Base-by-base conservation (phyloP, 2,888 invertebrate genomes). In the Andrena trimmerana region DNA sequence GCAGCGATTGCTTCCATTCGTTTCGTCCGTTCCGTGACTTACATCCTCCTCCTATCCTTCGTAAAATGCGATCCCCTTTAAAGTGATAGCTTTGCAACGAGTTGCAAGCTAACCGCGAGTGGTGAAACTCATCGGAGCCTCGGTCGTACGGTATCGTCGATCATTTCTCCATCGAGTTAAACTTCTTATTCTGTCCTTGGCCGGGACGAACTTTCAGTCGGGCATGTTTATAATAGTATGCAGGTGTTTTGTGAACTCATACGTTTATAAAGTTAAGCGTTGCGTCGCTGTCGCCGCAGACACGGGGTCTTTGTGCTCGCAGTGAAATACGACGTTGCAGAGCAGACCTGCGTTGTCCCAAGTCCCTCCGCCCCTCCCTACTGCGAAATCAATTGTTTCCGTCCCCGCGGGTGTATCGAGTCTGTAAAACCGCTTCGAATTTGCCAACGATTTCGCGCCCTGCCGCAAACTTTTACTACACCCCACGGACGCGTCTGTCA, bases 11-110 rank as follows among this genome's bases (percentile, higher is more conserved):
- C 31, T 81, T 57, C 75, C 31, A 62, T 48, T 52, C 62, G 42
- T 5, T 16, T 70, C 0, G 36, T 48, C 70, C 63, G 70, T 60
- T 76, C 65, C 29, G 13, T 42, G 16, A 16, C 16, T 42, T 16
- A 16, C 42, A 42, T 16, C 4, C 36, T 36, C 10, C 42, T 1
- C 16, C 16, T 1, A 42, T 42, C 42, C 16, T 42, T 16, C 16
- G 42, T 16, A 42, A 42, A 42, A 74, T 59, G 29, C 78, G 81
- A 72, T 86, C 69, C 86, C 68, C 84, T 88, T 88, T 87, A 84
- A 88, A 86, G 76, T 36, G 74, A 75, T 29, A 72, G 66, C 81
- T 31, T 31, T 10, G 62, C 70, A 59, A 80, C 78, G 71, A 68
- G 27, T 68, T 68, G 62, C 77, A 72, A 78, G 66, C 69, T 77